Evolutionary conservation across 2,113 vertebrate genomes (phyloP), one percentile per base, ranked within the genome.

Genomic region (Nerophis lumbriciformis): DNA sequence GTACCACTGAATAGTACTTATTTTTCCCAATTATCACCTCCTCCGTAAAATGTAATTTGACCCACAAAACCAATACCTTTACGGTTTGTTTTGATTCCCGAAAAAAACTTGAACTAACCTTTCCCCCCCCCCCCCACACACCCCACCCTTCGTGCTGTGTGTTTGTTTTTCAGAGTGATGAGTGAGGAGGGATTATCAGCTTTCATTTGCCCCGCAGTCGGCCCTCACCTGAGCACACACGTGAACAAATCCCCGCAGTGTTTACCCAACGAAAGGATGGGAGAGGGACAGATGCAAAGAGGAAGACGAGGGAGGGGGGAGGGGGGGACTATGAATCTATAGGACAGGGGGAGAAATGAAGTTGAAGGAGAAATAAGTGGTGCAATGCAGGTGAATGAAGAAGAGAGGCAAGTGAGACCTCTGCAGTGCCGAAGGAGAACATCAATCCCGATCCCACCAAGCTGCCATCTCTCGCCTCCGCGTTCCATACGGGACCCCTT

Each of bases 321-420:
- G 70, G 68, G 60, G 15, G 28, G 60, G 69, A 59, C 48, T 11
- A 12, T 42, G 55, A 66, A 74, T 84, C 75, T 72, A 61, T 80
- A 76, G 78, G 78, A 79, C 80, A 78, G 73, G 38, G 69, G 65
- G 68, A 80, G 79, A 78, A 71, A 77, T 77, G 68, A 68, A 76
- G 78, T 68, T 77, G 67, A 75, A 84, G 79, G 85, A 86, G 85
- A 84, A 81, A 83, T 81, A 82, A 77, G 72, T 90, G 89, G 84
- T 88, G 87, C 87, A 90, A 83, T 89, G 88, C 85, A 87, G 86
- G 84, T 81, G 73, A 81, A 77, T 56, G 65, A 72, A 71, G 67
- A 81, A 49, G 53, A 63, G n/a, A 59, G 48, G 66, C 49, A 58
- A 64, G 61, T 65, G 56, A 57, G 75, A 71, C 66, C 75, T 85